phyloP scores from a whole-genome alignment of 2,888 invertebrate species.

The Megaustenia siamemsis region DNA sequence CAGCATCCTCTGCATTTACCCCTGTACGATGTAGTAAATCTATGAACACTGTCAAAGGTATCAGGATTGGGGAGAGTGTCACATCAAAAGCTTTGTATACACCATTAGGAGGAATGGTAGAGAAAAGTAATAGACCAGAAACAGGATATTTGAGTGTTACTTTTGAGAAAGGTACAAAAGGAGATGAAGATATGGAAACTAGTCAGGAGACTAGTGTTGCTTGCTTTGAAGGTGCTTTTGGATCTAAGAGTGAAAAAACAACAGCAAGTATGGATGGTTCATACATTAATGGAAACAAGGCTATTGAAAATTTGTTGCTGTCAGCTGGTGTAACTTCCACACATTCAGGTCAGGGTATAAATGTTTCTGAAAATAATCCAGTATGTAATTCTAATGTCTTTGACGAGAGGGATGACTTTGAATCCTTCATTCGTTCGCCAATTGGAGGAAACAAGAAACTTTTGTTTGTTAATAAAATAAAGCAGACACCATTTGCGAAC shows the following conservation, averaged over 20 bases:
- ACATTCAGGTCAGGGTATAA: neutral
- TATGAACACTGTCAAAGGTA: neutral
- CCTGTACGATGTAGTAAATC: conserved; percentile 25
- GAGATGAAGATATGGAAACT: conserved; percentile 39
- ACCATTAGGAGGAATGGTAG: conserved; percentile 5
- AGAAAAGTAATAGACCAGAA: neutral
- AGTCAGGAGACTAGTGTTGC: neutral
- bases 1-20: conserved; percentile 36
- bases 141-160: conserved; percentile 48
- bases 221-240: neutral
- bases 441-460: conserved; percentile 49
- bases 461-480: neutral
- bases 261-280: conserved; percentile 35
- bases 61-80: conserved; percentile 12
- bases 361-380: conserved; percentile 22
- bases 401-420: conserved; percentile 45
- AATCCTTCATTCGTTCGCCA: conserved; percentile 50
- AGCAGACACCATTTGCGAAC: neutral
- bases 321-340: neutral
- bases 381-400: neutral
- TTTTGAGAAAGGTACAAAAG: conserved; percentile 51
- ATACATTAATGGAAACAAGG: neutral
- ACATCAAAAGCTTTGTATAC: neutral
- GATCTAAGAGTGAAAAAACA: conserved; percentile 5
- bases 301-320: neutral